Evolutionary conservation across 2,113 vertebrate genomes (phyloP).

Genomic region (Loxodonta africana): DNA sequence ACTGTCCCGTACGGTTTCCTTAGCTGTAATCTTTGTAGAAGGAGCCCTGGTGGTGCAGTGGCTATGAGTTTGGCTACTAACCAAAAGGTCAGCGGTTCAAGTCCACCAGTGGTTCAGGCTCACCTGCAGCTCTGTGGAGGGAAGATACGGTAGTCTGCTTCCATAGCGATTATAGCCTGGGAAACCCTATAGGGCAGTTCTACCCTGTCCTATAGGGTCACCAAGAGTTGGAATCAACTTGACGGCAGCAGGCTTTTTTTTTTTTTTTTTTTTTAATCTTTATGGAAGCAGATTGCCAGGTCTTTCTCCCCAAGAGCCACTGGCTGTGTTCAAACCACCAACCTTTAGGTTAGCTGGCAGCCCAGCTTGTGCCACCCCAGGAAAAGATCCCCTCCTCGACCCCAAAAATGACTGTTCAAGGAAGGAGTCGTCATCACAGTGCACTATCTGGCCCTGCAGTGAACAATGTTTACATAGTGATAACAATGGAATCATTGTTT

Average conservation of each 20-base stretch:
- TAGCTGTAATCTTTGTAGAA: not conserved
- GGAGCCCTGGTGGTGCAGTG: not conserved
- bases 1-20: not conserved
- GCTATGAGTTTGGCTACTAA: too few relatives aligned
- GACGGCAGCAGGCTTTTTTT: too few relatives aligned
- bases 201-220: not conserved
- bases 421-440: accelerated
- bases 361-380: not conserved
- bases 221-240: not conserved
- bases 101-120: not conserved
- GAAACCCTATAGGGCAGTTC: not conserved
- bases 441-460: accelerated
- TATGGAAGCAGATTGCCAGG: not conserved
- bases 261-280: not conserved
- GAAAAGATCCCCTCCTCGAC: not conserved
- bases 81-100: not conserved
- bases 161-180: not conserved
- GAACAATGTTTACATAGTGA: not conserved
- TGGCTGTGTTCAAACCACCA: too few relatives aligned
- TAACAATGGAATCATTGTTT: not conserved
- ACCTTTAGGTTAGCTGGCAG: too few relatives aligned
- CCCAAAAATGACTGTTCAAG: too few relatives aligned
- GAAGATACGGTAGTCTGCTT: not conserved
- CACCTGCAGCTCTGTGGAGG: not conserved
- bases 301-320: too few relatives aligned